Base-by-base conservation (phyloP, 2,888 invertebrate species). In the Bombyx huttoni region DNA sequence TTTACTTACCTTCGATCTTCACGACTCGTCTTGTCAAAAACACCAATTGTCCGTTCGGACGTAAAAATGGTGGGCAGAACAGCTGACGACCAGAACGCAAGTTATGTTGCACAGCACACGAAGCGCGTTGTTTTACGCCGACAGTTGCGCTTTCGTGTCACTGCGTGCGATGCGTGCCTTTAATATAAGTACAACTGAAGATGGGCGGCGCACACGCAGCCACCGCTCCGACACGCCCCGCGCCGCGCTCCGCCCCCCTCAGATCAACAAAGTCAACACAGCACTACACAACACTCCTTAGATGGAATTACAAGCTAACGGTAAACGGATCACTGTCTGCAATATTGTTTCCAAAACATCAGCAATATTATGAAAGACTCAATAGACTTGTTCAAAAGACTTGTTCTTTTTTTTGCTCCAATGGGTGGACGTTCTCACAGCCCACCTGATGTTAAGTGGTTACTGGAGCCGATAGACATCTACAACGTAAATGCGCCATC, bases 191-290 rank as follows among this genome's bases (percentile, higher is more conserved):
- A 3, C 5, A 24, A 64, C 62, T 62, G 58, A 53, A 53, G 70
- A 71, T 75, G 80, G 81, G 83, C 78, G 85, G 80, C 76, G 78
- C 77, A 66, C 68, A 68, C 69, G 75, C 73, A 66, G 56, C 67
- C 63, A 62, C 56, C 54, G 40, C 40, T 48, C 47, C 61, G 69
- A 60, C 78, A 76, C 81, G 78, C 80, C 78, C 70, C 77, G 70
- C 80, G 58, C 70, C 67, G 64, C 78, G 67, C 71, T 62, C 75
- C 72, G 70, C 76, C 72, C 71, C 70, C 60, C 65, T 57, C 52
- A 13, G 33, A 33, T 45, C 34, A 47, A 51, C 40, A 47, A 52
- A 47, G 13, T 52, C 52, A 52, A 47, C 52, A 40, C 45, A 40
- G 9, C 7, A 12, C 5, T 10, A 40, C 40, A 8, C 12, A 3